Evolutionary conservation across 2,113 vertebrate species (phyloP).

Genomic region (Lasiurus cinereus): DNA sequence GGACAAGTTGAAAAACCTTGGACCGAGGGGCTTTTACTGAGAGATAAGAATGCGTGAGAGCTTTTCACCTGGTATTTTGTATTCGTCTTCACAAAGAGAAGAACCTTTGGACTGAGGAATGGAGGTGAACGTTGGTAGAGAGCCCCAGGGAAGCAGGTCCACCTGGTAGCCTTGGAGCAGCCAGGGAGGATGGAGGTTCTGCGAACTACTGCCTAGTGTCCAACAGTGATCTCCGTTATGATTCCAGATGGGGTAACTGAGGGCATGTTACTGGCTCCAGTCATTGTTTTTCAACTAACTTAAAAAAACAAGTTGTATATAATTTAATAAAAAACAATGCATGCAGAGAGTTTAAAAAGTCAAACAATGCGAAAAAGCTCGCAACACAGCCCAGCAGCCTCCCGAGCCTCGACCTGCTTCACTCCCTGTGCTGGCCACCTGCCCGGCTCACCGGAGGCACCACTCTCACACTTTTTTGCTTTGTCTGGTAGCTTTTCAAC

Average conservation of each 20-base stretch:
- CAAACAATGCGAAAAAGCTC: background rate
- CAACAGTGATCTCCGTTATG: background rate
- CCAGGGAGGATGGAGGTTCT: background rate
- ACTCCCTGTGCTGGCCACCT: background rate
- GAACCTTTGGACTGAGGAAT: background rate
- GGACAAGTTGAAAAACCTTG: background rate
- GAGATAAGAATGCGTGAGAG: background rate
- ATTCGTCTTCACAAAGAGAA: background rate
- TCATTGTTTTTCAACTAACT: conserved; percentile 33
- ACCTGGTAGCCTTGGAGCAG: background rate
- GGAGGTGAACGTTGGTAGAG: background rate
- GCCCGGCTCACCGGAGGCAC: background rate
- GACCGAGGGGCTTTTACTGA: background rate
- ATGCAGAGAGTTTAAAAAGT: conserved; percentile 21
- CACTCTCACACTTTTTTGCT: background rate
- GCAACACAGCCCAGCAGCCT: background rate
- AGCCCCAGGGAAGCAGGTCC: background rate
- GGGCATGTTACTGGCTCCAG: background rate
- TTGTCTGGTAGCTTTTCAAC: conserved; percentile 21
- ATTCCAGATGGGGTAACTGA: background rate
- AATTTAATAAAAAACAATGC: conserved; percentile 38
- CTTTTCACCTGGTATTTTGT: background rate
- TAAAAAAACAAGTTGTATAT: conserved; percentile 21
- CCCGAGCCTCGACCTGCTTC: background rate
- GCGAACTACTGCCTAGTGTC: background rate